Base-by-base conservation (phyloP, 2,888 invertebrate species). In the Hemicrepidius hirtus region DNA sequence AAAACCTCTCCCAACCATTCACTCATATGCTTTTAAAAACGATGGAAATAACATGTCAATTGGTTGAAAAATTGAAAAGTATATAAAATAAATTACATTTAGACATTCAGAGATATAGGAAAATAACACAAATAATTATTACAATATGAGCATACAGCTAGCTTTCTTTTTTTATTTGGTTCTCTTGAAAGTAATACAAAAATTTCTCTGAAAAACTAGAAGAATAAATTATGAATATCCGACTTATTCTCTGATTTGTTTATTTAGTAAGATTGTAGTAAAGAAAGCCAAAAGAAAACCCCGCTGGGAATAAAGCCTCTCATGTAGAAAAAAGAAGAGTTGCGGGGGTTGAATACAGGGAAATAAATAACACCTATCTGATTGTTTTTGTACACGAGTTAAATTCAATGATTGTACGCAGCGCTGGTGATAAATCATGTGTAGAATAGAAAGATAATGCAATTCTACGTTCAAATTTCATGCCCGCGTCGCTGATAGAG, bases 401-500 rank as follows among this genome's bases (percentile, higher is more conserved):
- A 75, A 75, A 76, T 77, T 77, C 76, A 72, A 77, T 77, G 76
- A 76, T 76, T 76, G 72, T 75, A 76, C 71, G 73, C 70, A 68
- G 74, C 68, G 53, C 44, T 40, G 35, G 74, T 71, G 73, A 72
- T 78, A 77, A 78, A 78, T 78, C 77, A 78, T 76, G 76, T 76
- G 74, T 71, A 77, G 75, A 75, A 71, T 73, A 75, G 74, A 76
- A 68, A 78, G 77, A 78, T 78, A 77, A 78, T 78, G 69, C 74
- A 77, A 76, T 75, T 76, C 72, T 68, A 72, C 63, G 77, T 73
- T 76, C 75, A 75, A 77, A 77, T 76, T 75, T 74, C 74, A 70
- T 75, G 75, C 71, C 68, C 65, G 67, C 66, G 75, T 76, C 75
- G 73, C 66, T 21, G 59, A 66, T 59, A 59, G 60, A 68, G 68